Conservation (phyloP, 1,140 invertebrate species). For the Euschistus heros region DNA sequence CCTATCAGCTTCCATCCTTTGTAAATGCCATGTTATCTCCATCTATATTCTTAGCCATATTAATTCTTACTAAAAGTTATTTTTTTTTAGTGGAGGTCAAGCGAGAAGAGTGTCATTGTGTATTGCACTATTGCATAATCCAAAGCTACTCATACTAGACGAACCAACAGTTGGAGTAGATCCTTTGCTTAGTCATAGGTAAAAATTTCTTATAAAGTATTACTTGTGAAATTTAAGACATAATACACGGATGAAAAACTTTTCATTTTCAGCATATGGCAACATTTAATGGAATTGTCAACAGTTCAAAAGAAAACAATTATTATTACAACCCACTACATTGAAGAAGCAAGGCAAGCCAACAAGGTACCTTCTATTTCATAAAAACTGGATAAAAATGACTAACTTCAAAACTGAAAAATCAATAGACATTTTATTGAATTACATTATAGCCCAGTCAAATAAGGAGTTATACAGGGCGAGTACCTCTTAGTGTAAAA, state of each 20-base stretch:
- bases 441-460: too few species aligned
- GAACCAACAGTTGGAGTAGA: constrained; percentile 51
- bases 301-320: constrained; percentile 48
- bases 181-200: constrained; percentile 43
- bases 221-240: neutral
- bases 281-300: constrained; percentile 44
- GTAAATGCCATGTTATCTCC: neutral
- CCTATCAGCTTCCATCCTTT: too few species aligned
- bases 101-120: constrained; percentile 43
- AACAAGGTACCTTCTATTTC: constrained; percentile 47
- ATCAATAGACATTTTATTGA: too few species aligned
- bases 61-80: neutral
- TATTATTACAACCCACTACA: constrained; percentile 89
- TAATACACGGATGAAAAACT: neutral
- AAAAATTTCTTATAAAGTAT: constrained; percentile 20
- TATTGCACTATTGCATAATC: constrained; percentile 42
- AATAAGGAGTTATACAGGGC: too few species aligned
- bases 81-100: constrained; percentile 43
- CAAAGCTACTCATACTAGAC: constrained; percentile 45
- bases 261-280: constrained; percentile 39
- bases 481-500: too few species aligned
- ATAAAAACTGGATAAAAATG: too few species aligned
- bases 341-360: constrained; percentile 79
- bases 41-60: neutral
- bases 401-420: too few species aligned